A percentile compares a stretch with the other conserved stretches of the same genome.
Conservation (phyloP, 2,888 invertebrate genomes). For the Perdita meconis region DNA sequence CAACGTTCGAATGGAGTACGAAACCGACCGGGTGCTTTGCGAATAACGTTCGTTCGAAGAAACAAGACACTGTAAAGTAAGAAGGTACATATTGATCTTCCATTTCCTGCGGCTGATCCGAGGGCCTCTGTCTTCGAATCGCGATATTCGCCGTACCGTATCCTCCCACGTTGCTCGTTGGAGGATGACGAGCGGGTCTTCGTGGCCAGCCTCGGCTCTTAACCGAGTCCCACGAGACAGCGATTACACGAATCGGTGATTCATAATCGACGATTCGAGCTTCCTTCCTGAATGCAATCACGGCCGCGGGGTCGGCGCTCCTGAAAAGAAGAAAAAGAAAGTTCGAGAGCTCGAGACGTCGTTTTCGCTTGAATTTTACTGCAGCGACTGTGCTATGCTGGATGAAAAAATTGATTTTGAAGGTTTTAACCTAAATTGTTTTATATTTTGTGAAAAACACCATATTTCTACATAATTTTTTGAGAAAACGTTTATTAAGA, state of each 20-base stretch:
- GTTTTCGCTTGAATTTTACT: neutral
- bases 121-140: constrained; percentile 47
- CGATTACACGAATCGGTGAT: constrained; percentile 71
- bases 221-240: constrained; percentile 57
- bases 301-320: constrained; percentile 9
- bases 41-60: constrained; percentile 22
- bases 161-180: constrained; percentile 68
- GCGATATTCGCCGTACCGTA: constrained; percentile 57
- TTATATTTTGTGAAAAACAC: too few relatives aligned
- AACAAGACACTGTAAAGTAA: constrained; percentile 45
- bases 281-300: constrained; percentile 54
- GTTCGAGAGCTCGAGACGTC: neutral
- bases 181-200: constrained; percentile 57
- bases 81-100: constrained; percentile 62
- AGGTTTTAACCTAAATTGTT: neutral
- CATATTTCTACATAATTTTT: too few relatives aligned
- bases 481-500: too few relatives aligned
- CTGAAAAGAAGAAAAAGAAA: constrained; percentile 31
- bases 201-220: constrained; percentile 32
- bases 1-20: constrained; percentile 33
- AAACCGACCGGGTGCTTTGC: neutral
- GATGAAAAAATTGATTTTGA: neutral
- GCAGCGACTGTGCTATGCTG: neutral
- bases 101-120: constrained; percentile 54
- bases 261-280: constrained; percentile 63